A percentile compares a stretch with the other conserved stretches of the same genome.
Conservation (phyloP, 2,113 vertebrate species). For the Lathamus discolor region DNA sequence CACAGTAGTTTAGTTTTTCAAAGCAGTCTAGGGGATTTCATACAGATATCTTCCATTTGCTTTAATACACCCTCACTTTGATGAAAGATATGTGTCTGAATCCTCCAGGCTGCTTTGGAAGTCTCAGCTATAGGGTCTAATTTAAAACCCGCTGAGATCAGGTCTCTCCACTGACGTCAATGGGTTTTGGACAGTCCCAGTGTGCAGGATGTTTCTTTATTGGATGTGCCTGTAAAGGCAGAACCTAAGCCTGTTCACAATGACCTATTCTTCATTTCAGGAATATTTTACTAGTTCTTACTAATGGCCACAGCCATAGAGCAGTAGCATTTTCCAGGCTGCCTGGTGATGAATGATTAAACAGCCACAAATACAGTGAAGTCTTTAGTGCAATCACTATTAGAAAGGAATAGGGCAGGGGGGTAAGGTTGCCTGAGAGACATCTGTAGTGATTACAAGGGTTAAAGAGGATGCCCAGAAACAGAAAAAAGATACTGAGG, state of each 20-base stretch:
- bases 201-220: background rate
- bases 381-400: background rate
- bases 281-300: background rate
- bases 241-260: background rate
- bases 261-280: background rate
- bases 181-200: background rate
- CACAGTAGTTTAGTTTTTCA: constrained; percentile 11
- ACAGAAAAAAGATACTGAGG: background rate
- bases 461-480: background rate
- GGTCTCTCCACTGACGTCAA: background rate
- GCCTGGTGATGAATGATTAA: background rate
- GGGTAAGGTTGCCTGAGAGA: background rate
- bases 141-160: constrained; percentile 12
- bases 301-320: background rate
- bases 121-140: background rate
- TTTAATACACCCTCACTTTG: background rate
- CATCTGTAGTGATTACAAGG: background rate
- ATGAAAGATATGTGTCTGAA: background rate
- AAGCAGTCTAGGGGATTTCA: constrained; percentile 24
- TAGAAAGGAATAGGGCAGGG: background rate
- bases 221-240: background rate
- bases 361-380: background rate
- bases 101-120: constrained; percentile 11
- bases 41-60: constrained; percentile 15
- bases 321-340: background rate